These are phyloP conservation scores for Epizoanthus scotinus DNA, from an alignment of 92 coral and sea anemone genomes.

Conservation along the genomic window DNA sequence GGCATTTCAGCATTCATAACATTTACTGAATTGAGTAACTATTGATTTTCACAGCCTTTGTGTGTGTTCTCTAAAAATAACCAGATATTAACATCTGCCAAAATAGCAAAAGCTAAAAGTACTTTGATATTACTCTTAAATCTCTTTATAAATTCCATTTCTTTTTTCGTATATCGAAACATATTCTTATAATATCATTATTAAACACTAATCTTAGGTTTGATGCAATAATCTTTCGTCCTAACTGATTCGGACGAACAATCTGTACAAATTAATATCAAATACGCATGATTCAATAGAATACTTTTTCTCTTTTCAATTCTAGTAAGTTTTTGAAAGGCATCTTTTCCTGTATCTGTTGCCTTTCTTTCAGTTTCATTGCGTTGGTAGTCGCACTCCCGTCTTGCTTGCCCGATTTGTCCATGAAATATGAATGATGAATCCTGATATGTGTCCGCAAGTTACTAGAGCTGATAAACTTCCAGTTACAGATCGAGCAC, in stretches of 20 bases:
- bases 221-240: background rate
- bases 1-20: background rate
- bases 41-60: background rate
- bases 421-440: constrained; percentile 86
- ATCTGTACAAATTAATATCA: constrained; percentile 23
- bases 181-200: background rate
- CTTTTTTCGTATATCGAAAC: background rate
- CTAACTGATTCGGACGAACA: background rate
- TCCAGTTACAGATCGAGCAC: constrained; percentile 97
- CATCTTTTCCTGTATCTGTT: constrained; percentile 70
- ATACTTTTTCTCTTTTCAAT: constrained; percentile 68
- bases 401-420: constrained; percentile 56
- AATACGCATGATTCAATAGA: constrained; percentile 51
- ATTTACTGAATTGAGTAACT: background rate
- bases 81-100: constrained; percentile 1
- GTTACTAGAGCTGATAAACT: constrained; percentile 97
- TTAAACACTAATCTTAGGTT: too few relatives aligned
- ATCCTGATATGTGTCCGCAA: constrained; percentile 97
- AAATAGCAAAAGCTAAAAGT: background rate
- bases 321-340: constrained; percentile 78
- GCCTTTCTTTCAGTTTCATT: constrained; percentile 47
- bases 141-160: background rate
- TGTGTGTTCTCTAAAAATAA: background rate
- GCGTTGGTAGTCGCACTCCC: constrained; percentile 17
- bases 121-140: background rate